Conservation (phyloP, 2,888 invertebrate species). For the Melipona bicolor region DNA sequence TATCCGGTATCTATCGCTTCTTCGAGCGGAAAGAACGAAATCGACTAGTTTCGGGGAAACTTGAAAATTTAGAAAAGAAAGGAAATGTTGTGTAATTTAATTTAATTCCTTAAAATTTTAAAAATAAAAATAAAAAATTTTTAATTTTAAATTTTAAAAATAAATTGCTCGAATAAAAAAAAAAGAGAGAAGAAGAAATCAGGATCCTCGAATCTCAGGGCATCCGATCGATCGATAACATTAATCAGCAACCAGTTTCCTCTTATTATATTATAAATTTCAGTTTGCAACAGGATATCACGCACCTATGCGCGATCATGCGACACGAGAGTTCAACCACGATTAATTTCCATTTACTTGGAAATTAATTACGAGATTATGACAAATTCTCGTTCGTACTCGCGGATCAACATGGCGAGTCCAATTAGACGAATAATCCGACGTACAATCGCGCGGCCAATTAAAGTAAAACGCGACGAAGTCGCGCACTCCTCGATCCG, state of each 20-base stretch:
- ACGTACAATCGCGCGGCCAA: not conserved
- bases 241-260: constrained; percentile 9
- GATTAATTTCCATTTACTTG: not conserved
- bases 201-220: not conserved
- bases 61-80: not conserved
- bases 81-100: not conserved
- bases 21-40: not conserved
- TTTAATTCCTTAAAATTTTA: too few species aligned
- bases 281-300: not conserved
- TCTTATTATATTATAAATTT: constrained; percentile 8
- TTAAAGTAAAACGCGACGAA: not conserved
- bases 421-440: not conserved
- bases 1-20: not conserved
- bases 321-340: too few species aligned
- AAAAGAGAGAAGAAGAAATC: not conserved
- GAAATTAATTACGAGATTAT: constrained; percentile 13
- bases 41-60: too few species aligned
- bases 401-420: not conserved
- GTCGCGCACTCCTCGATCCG: not conserved
- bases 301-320: too few species aligned
- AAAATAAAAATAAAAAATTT: too few species aligned
- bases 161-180: too few species aligned
- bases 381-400: constrained; percentile 4
- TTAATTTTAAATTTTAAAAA: too few species aligned
- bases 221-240: constrained; percentile 12